A percentile compares a stretch with the other conserved stretches of the same genome.
These are phyloP conservation scores for Anas bahamensis DNA, from an alignment of 2,797 vertebrate species.

Conservation along the genomic window DNA sequence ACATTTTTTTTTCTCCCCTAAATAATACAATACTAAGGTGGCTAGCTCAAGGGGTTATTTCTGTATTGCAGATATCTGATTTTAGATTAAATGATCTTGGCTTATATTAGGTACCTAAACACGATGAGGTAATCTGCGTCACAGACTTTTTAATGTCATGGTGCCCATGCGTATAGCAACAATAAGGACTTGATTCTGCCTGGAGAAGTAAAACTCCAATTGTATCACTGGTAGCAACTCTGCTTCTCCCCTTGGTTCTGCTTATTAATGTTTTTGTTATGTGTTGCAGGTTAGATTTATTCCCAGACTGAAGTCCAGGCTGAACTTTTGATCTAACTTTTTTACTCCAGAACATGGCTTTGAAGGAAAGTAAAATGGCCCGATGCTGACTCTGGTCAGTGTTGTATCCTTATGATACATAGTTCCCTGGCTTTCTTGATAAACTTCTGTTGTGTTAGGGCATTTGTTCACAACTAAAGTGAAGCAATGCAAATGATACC, in stretches of 20 bases:
- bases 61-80: not conserved
- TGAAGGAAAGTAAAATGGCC: not conserved
- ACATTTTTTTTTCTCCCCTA: not conserved
- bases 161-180: not conserved
- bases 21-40: not conserved
- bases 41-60: not conserved
- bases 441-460: not conserved
- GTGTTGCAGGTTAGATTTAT: not conserved
- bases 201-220: not conserved
- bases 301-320: not conserved
- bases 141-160: not conserved
- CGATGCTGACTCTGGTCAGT: not conserved
- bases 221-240: not conserved
- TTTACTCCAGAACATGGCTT: not conserved
- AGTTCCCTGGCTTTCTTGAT: not conserved
- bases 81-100: not conserved
- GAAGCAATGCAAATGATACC: not conserved
- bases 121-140: not conserved
- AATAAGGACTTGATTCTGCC: not conserved
- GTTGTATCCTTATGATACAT: fast-evolving
- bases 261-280: not conserved
- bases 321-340: not conserved
- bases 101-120: not conserved
- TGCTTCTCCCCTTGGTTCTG: not conserved
- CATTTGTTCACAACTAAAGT: not conserved